Percentiles rank a stretch among this genome's conserved stretches.
phyloP scores from a whole-genome alignment of 2,797 vertebrate genomes.

The Falco concolor region DNA sequence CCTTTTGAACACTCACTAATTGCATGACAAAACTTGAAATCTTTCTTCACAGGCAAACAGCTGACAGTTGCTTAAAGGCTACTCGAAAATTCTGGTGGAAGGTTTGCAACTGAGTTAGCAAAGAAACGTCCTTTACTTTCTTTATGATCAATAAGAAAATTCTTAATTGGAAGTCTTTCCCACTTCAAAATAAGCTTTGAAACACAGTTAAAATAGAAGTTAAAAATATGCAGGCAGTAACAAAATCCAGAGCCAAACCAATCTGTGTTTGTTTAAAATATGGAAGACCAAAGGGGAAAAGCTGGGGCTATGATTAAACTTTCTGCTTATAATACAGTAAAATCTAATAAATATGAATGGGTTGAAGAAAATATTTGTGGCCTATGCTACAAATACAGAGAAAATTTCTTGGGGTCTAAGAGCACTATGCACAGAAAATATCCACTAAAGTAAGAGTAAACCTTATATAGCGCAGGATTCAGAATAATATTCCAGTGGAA shows the following conservation, averaged over 20 bases:
- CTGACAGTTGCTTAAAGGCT: slow-evolving; percentile 13
- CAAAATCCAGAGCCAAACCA: neutral
- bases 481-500: neutral
- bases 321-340: neutral
- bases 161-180: neutral
- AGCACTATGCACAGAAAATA: neutral
- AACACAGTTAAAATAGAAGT: neutral
- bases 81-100: neutral
- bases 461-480: neutral
- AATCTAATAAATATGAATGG: neutral
- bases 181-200: slow-evolving; percentile 9
- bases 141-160: neutral
- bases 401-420: neutral
- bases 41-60: neutral
- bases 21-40: neutral
- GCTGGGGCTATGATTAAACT: neutral
- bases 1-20: slow-evolving; percentile 21
- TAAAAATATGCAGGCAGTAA: neutral
- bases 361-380: neutral
- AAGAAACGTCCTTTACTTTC: neutral
- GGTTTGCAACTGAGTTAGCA: neutral
- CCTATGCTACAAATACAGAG: neutral
- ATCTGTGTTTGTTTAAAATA: neutral
- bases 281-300: neutral
- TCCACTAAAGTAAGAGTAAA: neutral